Base-by-base conservation (phyloP, 2,113 vertebrate genomes). In the Megaptera novaeangliae region DNA sequence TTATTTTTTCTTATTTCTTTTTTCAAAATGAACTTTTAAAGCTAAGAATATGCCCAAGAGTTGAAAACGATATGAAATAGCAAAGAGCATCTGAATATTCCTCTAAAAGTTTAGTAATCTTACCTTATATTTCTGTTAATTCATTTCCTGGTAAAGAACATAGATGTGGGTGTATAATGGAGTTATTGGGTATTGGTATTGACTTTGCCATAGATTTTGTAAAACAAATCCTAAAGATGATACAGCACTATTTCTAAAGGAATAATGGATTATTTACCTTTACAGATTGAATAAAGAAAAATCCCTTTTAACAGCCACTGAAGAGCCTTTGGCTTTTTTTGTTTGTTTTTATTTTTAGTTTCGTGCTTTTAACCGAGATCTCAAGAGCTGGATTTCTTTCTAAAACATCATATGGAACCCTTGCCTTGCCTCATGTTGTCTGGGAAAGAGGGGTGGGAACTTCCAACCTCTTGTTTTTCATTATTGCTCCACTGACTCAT, bases 401-500 rank as follows among this genome's bases (percentile, higher is more conserved):
- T 80, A 96, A 74, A 97, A 71, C 34, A 61, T 96, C 61, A 93
- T 98, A 64, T 91, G 94, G 87, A 97, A 94, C 64, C 96, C 57
- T 98, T 97, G 91, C 49, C 81, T 98, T 97, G 83, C 91, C 94
- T 98, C 96, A 94, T 98, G 97, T 98, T 98, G 82, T 97, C 96
- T 97, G 88, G 85, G 81, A 96, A 23, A 63, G 6, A 39, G 2
- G 0, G 12, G 20, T 97, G 78, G 92, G n/a, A 44, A 88, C 44
- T 87, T 97, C 52, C 18, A 92, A 41, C 5, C 11, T 92, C 44
- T 96, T 91, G 86, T 94, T 98, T 98, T 94, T 97, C 88, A 74
- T 98, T 96, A 95, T 96, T 74, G 2, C 83, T 98, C 97, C 97
- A 97, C 93, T 98, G 97, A 98, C 89, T 98, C 97, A 98, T 97